Percentiles rank a stretch among this genome's conserved stretches.
These are phyloP conservation scores for Mycogona germanica DNA, from an alignment of 2,888 invertebrate species.

Conservation along the genomic window DNA sequence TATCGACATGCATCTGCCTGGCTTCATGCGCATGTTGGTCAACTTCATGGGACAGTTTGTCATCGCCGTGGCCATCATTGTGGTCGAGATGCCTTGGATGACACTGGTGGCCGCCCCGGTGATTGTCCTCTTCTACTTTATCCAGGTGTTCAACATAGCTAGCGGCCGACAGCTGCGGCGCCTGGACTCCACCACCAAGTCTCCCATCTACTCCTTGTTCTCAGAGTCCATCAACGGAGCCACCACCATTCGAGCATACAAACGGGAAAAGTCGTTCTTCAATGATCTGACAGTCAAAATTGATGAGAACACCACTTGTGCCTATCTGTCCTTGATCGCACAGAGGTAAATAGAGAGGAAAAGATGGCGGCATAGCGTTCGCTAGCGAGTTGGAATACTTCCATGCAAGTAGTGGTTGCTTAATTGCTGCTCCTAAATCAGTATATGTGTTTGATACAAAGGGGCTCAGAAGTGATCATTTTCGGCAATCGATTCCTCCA, in stretches of 20 bases:
- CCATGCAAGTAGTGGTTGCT: too few species aligned
- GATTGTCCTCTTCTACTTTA: background rate
- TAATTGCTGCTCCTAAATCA: too few species aligned
- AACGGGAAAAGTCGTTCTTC: slow-evolving; percentile 3
- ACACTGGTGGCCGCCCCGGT: background rate
- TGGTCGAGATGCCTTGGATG: slow-evolving; percentile 1
- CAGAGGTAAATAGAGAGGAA: slow-evolving; percentile 4
- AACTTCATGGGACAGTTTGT: background rate
- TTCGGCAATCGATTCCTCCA: too few species aligned
- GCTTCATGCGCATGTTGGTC: slow-evolving; percentile 4
- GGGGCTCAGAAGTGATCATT: too few species aligned
- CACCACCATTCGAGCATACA: slow-evolving; percentile 7
- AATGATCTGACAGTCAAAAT: background rate
- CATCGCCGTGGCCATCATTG: background rate
- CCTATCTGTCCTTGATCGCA: slow-evolving; percentile 5
- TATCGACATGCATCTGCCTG: too few species aligned
- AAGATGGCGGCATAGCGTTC: too few species aligned
- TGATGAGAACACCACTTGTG: slow-evolving; percentile 1
- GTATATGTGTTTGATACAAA: too few species aligned
- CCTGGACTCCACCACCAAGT: slow-evolving; percentile 6
- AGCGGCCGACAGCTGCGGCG: slow-evolving; percentile 7
- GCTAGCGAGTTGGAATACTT: too few species aligned
- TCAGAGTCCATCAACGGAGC: slow-evolving; percentile 3
- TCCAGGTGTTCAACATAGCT: slow-evolving; percentile 4
- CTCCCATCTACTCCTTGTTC: slow-evolving; percentile 6